Conservation (phyloP, 92 coral and sea anemone species). For the Epizoanthus rinbou region DNA sequence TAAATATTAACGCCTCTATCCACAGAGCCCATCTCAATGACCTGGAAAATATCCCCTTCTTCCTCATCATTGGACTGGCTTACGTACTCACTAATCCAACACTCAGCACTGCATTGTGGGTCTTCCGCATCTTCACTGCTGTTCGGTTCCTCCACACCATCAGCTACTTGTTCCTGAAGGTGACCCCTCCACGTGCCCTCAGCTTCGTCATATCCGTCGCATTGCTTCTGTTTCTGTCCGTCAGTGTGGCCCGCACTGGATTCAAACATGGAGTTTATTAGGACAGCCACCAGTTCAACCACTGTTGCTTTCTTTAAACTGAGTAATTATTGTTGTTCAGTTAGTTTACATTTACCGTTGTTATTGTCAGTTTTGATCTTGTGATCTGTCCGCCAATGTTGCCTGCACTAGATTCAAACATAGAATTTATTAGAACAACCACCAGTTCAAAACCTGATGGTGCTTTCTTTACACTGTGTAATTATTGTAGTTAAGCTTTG, state of each 20-base stretch:
- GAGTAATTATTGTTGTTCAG: no score
- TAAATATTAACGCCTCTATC: neutral
- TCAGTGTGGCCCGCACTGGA: conserved; percentile 8
- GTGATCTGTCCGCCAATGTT: conserved; percentile 15
- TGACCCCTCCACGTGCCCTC: conserved; percentile 25
- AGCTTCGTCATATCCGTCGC: neutral
- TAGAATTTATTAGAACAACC: conserved; percentile 11
- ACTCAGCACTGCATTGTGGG: conserved; percentile 61
- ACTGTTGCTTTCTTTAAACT: no score
- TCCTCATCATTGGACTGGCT: conserved; percentile 71
- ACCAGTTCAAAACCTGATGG: no score
- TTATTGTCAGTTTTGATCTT: no score
- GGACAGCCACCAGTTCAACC: neutral
- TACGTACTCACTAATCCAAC: conserved; percentile 67
- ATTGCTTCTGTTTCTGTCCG: conserved; percentile 23
- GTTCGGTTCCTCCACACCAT: conserved; percentile 73
- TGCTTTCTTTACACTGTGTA: no score
- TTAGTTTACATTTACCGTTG: no score
- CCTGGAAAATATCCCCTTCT: conserved; percentile 83
- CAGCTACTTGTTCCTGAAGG: conserved; percentile 49
- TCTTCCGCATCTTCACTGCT: conserved; percentile 78
- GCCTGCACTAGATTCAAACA: neutral
- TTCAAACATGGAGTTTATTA: conserved; percentile 22
- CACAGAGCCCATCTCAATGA: conserved; percentile 86
- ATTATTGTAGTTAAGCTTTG: no score